phyloP scores from a whole-genome alignment of 2,113 vertebrate species.

The Heterotis niloticus region DNA sequence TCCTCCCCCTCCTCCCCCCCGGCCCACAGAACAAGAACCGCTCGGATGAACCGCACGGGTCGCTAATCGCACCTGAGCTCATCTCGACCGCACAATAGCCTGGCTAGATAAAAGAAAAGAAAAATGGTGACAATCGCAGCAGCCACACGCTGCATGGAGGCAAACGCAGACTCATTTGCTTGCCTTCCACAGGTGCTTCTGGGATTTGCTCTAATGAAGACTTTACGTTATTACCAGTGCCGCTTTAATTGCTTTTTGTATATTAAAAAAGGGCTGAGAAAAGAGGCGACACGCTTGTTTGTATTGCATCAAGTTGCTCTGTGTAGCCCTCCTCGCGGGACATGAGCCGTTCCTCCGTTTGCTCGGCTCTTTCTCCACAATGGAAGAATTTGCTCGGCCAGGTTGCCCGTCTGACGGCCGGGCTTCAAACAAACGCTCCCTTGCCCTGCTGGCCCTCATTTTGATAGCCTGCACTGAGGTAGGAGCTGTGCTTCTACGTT shows the following conservation, averaged over 20 bases:
- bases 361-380: not conserved
- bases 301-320: not conserved
- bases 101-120: not conserved
- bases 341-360: not conserved
- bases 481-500: not conserved
- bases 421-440: not conserved
- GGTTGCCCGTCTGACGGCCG: not conserved
- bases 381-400: not conserved
- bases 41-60: not conserved
- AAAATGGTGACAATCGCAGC: not conserved
- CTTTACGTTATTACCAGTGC: constrained; percentile 25
- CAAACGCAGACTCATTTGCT: not conserved
- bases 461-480: not conserved
- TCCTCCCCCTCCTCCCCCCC: not conserved
- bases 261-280: constrained; percentile 11
- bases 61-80: not conserved
- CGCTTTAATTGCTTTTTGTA: constrained; percentile 31
- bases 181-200: not conserved
- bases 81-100: not conserved
- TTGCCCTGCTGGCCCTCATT: not conserved
- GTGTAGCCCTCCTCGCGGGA: not conserved
- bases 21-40: not conserved
- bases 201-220: constrained; percentile 27
- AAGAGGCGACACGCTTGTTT: not conserved
- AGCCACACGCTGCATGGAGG: not conserved